Evolutionary conservation across 2,888 invertebrate species (phyloP), one percentile per base, ranked within the genome.

Genomic region (Cheilosia variabilis): DNA sequence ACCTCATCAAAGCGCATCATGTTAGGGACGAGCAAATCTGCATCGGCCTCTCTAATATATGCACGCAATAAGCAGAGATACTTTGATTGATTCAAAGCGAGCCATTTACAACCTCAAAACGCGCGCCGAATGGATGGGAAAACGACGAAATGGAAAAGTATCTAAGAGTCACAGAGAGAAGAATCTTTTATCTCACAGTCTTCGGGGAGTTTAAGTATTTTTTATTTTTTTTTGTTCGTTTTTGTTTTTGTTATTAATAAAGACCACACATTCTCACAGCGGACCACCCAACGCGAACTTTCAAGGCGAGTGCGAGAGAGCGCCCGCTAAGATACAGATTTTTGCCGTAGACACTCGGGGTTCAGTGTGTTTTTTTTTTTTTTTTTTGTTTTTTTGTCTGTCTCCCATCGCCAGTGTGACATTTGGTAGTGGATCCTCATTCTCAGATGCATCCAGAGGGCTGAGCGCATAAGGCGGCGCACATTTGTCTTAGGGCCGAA

Each of bases 211-310:
- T 57, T 53, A 27, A 37, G 47, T 60, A 27, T 53, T 65, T 63
- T 60, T 53, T 45, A 37, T 34, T 19, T 60, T 53, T 45, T 43
- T 34, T 19, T 37, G 68, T 58, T 45, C 43, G 41, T 72, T 81
- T 53, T 52, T 31, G 31, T 34, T 37, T 57, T 57, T 76, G 90
- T 91, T 91, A 91, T 91, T 92, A 92, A 92, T 92, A 92, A 92
- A 92, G 92, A 92, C 92, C 92, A 92, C 92, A 92, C 92, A 92
- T 90, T 91, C 91, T 91, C 91, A 91, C 90, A 91, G 90, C 89
- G 89, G 92, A 92, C 92, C 92, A 92, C 92, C 92, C 92, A 92
- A 91, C 88, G 90, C 75, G 87, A 73, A 87, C 50, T 60, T 76
- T 60, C 60, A 31, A 63, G 80, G 57, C 69, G 77, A 76, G 77